Evolutionary conservation across 2,113 vertebrate genomes (phyloP).

Genomic region (Atherinomorus stipes): DNA sequence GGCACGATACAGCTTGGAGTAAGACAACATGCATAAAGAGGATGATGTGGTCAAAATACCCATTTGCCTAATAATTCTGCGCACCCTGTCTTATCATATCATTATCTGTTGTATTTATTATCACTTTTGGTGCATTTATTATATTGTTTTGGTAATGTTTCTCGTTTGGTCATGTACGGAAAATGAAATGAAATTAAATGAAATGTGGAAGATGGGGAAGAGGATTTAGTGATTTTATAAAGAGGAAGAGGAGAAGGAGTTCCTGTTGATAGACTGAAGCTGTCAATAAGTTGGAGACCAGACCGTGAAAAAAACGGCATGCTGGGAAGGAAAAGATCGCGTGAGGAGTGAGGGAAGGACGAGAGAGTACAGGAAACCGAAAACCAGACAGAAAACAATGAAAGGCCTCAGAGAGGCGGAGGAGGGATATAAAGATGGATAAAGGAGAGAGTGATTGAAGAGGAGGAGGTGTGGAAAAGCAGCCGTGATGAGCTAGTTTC

Average conservation of each 20-base stretch:
- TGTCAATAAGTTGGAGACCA: slow-evolving; percentile 45
- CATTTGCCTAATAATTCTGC: too few relatives aligned
- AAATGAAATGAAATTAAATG: too few relatives aligned
- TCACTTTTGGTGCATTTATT: too few relatives aligned
- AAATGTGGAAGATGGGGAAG: slow-evolving; percentile 27
- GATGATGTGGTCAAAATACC: too few relatives aligned
- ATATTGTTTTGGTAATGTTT: too few relatives aligned
- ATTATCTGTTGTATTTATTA: too few relatives aligned
- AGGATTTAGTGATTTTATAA: slow-evolving; percentile 48
- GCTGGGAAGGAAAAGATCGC: background rate
- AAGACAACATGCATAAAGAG: too few relatives aligned
- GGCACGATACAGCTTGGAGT: too few relatives aligned
- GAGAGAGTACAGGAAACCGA: slow-evolving; percentile 18
- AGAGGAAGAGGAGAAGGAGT: slow-evolving; percentile 6
- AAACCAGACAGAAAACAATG: slow-evolving; percentile 48
- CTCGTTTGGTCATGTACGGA: too few relatives aligned
- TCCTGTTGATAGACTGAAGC: slow-evolving; percentile 36
- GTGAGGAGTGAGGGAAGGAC: slow-evolving; percentile 5
- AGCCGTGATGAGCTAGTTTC: slow-evolving; percentile 75
- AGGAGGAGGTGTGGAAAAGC: slow-evolving; percentile 69
- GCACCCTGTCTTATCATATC: slow-evolving; percentile 30
- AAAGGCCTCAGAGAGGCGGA: slow-evolving; percentile 10
- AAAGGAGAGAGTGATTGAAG: slow-evolving; percentile 57
- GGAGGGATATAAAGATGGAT: slow-evolving; percentile 60
- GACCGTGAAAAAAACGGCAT: background rate